Base-by-base conservation (phyloP, 1,140 invertebrate species). In the Danaus plexippus region DNA sequence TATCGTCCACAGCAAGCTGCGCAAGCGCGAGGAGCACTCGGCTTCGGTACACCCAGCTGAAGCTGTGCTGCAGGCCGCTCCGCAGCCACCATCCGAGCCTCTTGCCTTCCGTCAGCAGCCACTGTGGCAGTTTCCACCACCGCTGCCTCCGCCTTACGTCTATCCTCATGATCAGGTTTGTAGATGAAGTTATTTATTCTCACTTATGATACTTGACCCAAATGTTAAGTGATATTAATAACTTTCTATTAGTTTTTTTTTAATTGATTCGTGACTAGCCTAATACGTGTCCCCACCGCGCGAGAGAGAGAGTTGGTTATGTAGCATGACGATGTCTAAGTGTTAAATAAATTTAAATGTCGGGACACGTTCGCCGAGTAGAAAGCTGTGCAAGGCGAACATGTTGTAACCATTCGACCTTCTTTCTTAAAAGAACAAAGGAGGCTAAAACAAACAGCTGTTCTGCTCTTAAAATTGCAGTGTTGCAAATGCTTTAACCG, bases 1-100 rank as follows among this genome's bases (percentile, higher is more conserved):
- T 87, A 92, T 95, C 91, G 93, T 95, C 87, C 92, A 93, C 90
- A 95, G 93, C 87, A 95, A 94, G 88, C 90, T 95, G 86, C 90
- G 93, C 71, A 94, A 95, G 88, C 89, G 93, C 58, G 93, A 94
- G 87, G 93, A 95, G 71, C 90, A 92, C 77, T 89, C 90, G 59
- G 89, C 90, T 68, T 88, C 89, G 56, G 90, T 90, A 52, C 90
- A 91, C 66, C 90, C 91, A n/a, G 88, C 91, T 51, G 91, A 91
- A 69, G 70, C 70, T 43, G 88, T 91, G 47, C 89, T 92, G 52
- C 90, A 92, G 74, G 89, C 91, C 15, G 86, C 89, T 32, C 71
- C 80, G 55, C 87, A 81, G 58, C 73, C 82, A 22, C 66, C 78
- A 54, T 67, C 80, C 54, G 85, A 81, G 70, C 86, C 79, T 59